These are phyloP conservation scores for Drosophila buzzatii DNA, from an alignment of 2,888 invertebrate genomes.

Conservation along the genomic window DNA sequence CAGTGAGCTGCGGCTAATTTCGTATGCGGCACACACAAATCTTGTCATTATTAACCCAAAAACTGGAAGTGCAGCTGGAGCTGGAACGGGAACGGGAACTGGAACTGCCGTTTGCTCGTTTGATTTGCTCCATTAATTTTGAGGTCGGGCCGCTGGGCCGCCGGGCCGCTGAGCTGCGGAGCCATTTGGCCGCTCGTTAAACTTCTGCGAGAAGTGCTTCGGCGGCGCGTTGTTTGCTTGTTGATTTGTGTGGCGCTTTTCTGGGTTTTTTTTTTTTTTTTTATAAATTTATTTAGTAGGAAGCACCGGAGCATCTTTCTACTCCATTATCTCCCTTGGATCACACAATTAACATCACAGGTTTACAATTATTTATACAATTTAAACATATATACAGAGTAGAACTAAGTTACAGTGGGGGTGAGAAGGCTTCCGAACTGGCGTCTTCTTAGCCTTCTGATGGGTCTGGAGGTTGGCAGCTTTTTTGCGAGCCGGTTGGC, in stretches of 20 bases:
- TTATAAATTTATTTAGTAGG: too few relatives aligned
- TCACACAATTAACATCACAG: too few relatives aligned
- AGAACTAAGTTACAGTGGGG: too few relatives aligned
- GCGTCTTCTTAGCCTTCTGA: too few relatives aligned
- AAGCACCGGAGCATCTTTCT: too few relatives aligned
- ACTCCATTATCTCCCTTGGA: too few relatives aligned
- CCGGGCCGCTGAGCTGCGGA: neutral
- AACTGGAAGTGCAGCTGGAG: constrained; percentile 15
- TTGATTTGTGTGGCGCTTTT: constrained; percentile 77
- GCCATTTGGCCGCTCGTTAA: constrained; percentile 52
- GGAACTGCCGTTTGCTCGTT: constrained; percentile 53
- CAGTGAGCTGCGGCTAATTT: constrained; percentile 59
- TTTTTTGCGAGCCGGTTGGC: too few relatives aligned
- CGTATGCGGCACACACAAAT: constrained; percentile 75
- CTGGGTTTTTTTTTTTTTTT: too few relatives aligned
- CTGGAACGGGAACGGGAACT: constrained; percentile 7
- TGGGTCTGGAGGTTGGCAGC: too few relatives aligned
- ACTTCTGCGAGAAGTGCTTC: constrained; percentile 65
- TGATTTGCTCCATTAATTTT: constrained; percentile 78
- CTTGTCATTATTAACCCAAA: constrained; percentile 75
- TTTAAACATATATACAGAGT: too few relatives aligned
- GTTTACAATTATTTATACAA: too few relatives aligned
- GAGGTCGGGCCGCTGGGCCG: constrained; percentile 24
- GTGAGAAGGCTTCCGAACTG: too few relatives aligned
- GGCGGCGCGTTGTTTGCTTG: constrained; percentile 50